Evolutionary conservation across 1,140 invertebrate genomes (phyloP).

Genomic region (Camponotus floridanus): DNA sequence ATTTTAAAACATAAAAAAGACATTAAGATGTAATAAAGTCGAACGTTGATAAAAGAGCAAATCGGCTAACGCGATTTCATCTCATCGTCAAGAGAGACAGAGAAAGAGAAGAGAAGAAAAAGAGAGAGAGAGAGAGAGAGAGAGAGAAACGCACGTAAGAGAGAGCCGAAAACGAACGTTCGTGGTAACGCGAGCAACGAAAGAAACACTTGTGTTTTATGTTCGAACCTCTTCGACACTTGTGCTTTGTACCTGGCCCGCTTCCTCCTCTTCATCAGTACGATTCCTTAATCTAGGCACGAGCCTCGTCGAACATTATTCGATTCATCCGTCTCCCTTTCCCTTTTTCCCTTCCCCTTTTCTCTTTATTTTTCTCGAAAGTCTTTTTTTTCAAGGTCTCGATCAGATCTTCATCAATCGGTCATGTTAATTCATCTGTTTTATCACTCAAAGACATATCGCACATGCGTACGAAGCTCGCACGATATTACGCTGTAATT

Average conservation of each 20-base stretch:
- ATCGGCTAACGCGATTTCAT: constrained; percentile 33
- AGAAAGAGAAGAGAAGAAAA: neutral
- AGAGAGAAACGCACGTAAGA: neutral
- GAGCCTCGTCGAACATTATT: neutral
- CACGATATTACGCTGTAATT: neutral
- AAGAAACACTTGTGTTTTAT: constrained; percentile 76
- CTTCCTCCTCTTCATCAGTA: neutral
- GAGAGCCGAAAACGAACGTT: constrained; percentile 5
- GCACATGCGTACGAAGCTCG: neutral
- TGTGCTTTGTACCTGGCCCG: constrained; percentile 55
- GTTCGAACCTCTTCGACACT: constrained; percentile 62
- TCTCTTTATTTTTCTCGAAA: neutral
- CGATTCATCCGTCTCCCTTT: constrained; percentile 2
- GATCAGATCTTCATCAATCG: neutral
- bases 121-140: neutral
- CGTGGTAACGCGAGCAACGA: constrained; percentile 41
- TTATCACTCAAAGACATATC: neutral
- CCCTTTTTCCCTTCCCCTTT: constrained; percentile 3
- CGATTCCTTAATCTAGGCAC: constrained; percentile 47
- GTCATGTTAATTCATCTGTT: neutral
- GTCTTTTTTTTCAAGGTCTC: constrained; percentile 30
- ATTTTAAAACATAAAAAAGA: neutral
- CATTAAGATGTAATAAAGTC: constrained; percentile 5
- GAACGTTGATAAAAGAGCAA: neutral
- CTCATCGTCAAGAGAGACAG: neutral